Evolutionary conservation across 1,140 invertebrate genomes (phyloP).

Genomic region (Pseudomyrmex dendroicus): DNA sequence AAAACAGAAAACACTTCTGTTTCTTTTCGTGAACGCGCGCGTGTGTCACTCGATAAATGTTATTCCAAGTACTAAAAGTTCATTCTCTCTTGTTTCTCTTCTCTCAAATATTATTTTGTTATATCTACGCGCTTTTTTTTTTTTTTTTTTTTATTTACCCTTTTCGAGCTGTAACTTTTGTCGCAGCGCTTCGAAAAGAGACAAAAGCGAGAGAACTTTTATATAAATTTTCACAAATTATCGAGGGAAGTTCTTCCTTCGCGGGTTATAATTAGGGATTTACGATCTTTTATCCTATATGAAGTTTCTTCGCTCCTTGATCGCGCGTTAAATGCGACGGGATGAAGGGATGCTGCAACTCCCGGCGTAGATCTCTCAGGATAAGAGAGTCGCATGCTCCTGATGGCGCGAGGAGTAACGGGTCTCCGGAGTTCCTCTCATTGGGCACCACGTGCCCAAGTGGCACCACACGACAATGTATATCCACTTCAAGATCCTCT

Average conservation of each 20-base stretch:
- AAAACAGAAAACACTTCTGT: slow-evolving; percentile 68
- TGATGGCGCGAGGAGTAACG: slow-evolving; percentile 62
- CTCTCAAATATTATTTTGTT: not conserved
- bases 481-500: slow-evolving; percentile 77
- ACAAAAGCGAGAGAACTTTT: too few relatives aligned
- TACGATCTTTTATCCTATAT: not conserved
- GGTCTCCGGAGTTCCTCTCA: slow-evolving; percentile 76
- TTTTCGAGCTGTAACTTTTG: too few relatives aligned
- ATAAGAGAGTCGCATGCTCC: slow-evolving; percentile 65
- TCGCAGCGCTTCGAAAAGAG: too few relatives aligned
- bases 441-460: slow-evolving; percentile 82
- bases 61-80: slow-evolving; percentile 10
- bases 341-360: not conserved
- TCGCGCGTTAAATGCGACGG: not conserved
- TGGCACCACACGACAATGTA: slow-evolving; percentile 73
- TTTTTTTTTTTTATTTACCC: too few relatives aligned
- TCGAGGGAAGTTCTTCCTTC: too few relatives aligned
- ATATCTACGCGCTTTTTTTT: not conserved
- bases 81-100: too few relatives aligned
- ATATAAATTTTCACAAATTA: too few relatives aligned
- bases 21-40: slow-evolving; percentile 36
- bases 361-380: slow-evolving; percentile 30
- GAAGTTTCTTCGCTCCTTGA: not conserved
- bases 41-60: slow-evolving; percentile 32
- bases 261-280: not conserved